Evolutionary conservation across 2,113 vertebrate species (phyloP), one percentile per base, ranked within the genome.

Genomic region (Pteruthius melanotis): DNA sequence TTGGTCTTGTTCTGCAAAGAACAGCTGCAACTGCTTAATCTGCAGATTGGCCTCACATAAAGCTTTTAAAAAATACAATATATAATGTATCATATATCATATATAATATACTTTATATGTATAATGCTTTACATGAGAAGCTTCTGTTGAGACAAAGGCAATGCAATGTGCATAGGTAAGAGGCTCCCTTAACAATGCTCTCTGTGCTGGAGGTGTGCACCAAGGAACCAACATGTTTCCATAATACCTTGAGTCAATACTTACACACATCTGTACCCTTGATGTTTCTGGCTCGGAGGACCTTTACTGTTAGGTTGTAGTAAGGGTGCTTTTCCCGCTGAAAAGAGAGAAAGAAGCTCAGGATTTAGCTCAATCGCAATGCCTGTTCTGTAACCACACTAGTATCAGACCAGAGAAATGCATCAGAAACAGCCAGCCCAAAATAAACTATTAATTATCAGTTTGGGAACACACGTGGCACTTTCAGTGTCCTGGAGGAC

Each of bases 271-370:
- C 98, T 49, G 96, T 94, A 53, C 94, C 92, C 83, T 85, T 95
- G 96, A 98, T 98, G 53, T 98, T 98, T 85, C 93, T 98, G 87
- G 98, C 98, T 96, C 53, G 94, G 33, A 98, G 95, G 66, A 98
- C 97, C 93, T 98, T 98, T 44, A 98, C 98, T 44, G 96, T 98
- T 59, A 98, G 95, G 93, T 98, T 97, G 81, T 98, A 98, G 91
- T 97, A 98, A 31, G 97, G 98, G 66, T 98, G 97, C 21, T 95
- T 96, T 95, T 98, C 98, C 87, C 56, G 33, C 98, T 98, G 97
- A 54, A 98, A 98, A 92, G 83, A 94, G 13, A 98, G 56, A 39
- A 87, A 79, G 16, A 80, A 81, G 23, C 7, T 87, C 64, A 94
- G 17, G 31, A 31, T 30, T 42, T 33, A 76, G 69, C 39, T 61